Evolutionary conservation across 2,888 invertebrate genomes (phyloP).

Genomic region (Fissipunctia ypsillon): DNA sequence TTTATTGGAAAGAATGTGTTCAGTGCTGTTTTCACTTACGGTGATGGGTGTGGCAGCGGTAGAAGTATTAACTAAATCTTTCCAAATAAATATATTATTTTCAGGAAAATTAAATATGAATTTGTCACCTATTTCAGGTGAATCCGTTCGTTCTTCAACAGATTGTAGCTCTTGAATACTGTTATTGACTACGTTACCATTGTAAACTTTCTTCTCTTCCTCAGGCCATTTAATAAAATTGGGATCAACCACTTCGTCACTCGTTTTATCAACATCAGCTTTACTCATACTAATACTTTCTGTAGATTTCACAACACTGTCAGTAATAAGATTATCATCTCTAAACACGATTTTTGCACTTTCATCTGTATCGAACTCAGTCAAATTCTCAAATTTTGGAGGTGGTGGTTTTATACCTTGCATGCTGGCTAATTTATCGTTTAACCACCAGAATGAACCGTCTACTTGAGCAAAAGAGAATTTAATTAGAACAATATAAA

Average conservation of each 20-base stretch:
- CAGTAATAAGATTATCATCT: slow-evolving; percentile 68
- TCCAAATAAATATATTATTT: slow-evolving; percentile 51
- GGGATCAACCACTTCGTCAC: slow-evolving; percentile 2
- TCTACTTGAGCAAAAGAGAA: slow-evolving; percentile 77
- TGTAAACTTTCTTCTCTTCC: slow-evolving; percentile 27
- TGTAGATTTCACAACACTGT: slow-evolving; percentile 33
- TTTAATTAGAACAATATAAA: slow-evolving; percentile 71
- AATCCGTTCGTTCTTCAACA: slow-evolving; percentile 40
- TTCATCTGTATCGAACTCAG: slow-evolving; percentile 82
- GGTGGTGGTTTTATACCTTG: slow-evolving; percentile 71
- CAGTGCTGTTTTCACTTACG: slow-evolving; percentile 1
- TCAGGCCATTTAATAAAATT: slow-evolving; percentile 56
- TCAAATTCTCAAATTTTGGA: slow-evolving; percentile 79
- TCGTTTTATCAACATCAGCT: slow-evolving; percentile 1
- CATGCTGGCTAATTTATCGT: slow-evolving; percentile 76
- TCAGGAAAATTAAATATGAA: slow-evolving; percentile 77
- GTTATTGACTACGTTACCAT: slow-evolving; percentile 8
- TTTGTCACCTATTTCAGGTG: slow-evolving; percentile 64
- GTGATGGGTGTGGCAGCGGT: slow-evolving; percentile 2
- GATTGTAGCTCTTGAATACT: slow-evolving; percentile 23
- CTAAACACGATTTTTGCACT: slow-evolving; percentile 80
- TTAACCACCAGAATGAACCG: slow-evolving; percentile 87
- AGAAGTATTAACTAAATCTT: slow-evolving; percentile 28
- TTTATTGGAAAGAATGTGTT: slow-evolving; percentile 1
- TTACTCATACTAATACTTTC: slow-evolving; percentile 34